Conservation (phyloP, 2,113 vertebrate species). For the Panthera leo region DNA sequence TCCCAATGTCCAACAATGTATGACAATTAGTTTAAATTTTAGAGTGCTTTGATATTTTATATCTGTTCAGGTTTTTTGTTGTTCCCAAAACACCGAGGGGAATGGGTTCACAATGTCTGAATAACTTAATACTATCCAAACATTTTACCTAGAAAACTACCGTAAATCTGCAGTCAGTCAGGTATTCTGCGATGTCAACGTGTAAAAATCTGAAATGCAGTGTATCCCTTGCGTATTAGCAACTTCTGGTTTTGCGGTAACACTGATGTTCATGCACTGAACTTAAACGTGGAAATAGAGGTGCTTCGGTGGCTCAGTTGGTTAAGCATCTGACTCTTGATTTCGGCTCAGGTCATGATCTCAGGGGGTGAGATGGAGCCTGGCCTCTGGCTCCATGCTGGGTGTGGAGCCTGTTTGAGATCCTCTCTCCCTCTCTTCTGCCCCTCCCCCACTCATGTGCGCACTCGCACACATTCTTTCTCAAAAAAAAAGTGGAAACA, state of each 20-base stretch:
- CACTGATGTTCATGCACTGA: neutral
- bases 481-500: too few relatives aligned
- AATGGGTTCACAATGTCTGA: neutral
- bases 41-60: neutral
- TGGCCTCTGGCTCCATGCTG: too few relatives aligned
- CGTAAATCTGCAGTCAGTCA: neutral
- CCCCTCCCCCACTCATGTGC: too few relatives aligned
- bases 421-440: too few relatives aligned
- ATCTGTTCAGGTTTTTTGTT: neutral
- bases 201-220: neutral
- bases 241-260: neutral
- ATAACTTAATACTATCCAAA: neutral
- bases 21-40: constrained; percentile 23
- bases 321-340: too few relatives aligned
- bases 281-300: neutral
- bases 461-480: too few relatives aligned
- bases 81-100: neutral
- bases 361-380: too few relatives aligned
- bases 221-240: neutral
- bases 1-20: neutral
- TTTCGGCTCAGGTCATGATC: too few relatives aligned
- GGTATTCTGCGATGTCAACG: neutral
- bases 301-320: too few relatives aligned
- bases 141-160: neutral
- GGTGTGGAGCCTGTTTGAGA: too few relatives aligned